Evolutionary conservation across 2,113 vertebrate species (phyloP), one percentile per base, ranked within the genome.

Genomic region (Anarhynchus alexandrinus): DNA sequence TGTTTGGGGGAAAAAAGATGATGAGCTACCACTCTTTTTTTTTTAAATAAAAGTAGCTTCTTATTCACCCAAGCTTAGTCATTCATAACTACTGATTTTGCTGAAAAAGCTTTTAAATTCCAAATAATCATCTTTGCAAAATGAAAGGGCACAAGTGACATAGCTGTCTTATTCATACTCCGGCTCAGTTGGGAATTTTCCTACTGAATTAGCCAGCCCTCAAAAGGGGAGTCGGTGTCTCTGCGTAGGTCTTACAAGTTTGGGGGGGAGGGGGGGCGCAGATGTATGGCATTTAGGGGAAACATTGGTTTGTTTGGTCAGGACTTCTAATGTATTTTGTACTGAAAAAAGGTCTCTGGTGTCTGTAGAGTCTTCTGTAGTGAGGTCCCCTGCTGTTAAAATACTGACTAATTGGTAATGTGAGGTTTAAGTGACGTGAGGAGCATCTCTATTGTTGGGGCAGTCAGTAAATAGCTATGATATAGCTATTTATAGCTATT

Each of bases 191-290:
- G 76, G 16, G 20, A 86, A 42, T 83, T 57, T 67, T 79, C 36
- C 62, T 45, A 0, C 67, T 77, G 36, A 73, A 73, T 72, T 70
- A 77, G 64, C 27, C 62, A 70, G 25, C 52, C 32, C n/a, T 88
- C n/a, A 38, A 2, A 92, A 77, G 23, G 8, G 38, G 22, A 74
- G 42, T 42, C 26, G 10, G 2, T 58, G 6, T 64, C 45, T 92
- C 49, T 82, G 20, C 51, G 9, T 47, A 5, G 13, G 23, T 82
- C 45, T 94, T 79, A n/a, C 38, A 81, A 15, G n/a, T 59, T 92
- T 79, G 6, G 2, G 2, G 9, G 10, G 0, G 1, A 76, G 6
- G 2, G 2, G 9, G 10, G 0, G 1, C 11, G 9, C 3, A 1
- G 34, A 14, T 47, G 9, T 22, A 12, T 82, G n/a, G 10, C 21